phyloP scores from a whole-genome alignment of 2,113 vertebrate genomes.

The Nycticryphes semicollaris region DNA sequence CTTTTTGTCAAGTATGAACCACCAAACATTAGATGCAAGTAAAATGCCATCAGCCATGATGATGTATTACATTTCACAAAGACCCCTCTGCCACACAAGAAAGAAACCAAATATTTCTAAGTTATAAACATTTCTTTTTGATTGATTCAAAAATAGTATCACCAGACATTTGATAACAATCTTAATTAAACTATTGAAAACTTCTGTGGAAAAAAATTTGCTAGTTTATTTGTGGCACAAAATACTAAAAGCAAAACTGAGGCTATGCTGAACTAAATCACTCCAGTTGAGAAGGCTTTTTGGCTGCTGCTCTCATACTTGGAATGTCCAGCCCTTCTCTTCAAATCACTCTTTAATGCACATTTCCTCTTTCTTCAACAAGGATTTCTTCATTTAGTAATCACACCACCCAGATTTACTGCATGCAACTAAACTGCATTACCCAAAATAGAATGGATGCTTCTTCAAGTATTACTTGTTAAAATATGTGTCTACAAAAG shows the following conservation, averaged over 20 bases:
- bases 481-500: neutral
- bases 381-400: neutral
- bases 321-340: neutral
- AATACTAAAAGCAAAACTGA: slow-evolving; percentile 1
- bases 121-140: neutral
- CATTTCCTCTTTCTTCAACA: neutral
- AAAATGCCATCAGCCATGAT: neutral
- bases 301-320: slow-evolving; percentile 1
- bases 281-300: neutral
- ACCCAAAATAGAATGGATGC: slow-evolving; percentile 14
- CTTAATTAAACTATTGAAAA: neutral
- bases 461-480: neutral
- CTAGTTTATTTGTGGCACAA: neutral
- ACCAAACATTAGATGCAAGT: neutral
- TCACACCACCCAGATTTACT: neutral
- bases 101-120: neutral
- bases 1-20: neutral
- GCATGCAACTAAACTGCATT: neutral
- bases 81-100: neutral
- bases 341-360: neutral
- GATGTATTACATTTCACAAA: neutral
- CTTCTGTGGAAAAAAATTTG: neutral
- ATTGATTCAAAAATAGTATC: neutral
- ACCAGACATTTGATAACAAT: neutral
- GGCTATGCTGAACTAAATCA: neutral